Base-by-base conservation (phyloP, 2,888 invertebrate genomes). In the Brachyptera risi region DNA sequence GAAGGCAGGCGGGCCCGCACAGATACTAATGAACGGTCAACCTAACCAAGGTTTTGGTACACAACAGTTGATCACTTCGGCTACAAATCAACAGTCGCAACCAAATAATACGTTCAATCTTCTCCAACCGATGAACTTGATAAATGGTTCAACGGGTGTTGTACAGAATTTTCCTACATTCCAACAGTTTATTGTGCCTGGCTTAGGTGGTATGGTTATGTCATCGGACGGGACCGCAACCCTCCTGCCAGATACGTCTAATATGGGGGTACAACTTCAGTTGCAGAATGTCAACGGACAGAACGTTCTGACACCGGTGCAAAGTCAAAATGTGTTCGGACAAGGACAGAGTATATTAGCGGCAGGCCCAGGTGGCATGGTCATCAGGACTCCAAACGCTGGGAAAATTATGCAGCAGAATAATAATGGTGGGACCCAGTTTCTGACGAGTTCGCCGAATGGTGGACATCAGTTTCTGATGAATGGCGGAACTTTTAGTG, bases 131-230 rank as follows among this genome's bases (percentile, higher is more conserved):
- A 88, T 92, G 31, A 91, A 91, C 76, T 76, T 92, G 65, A 81
- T 90, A 63, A 90, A 89, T 59, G 83, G 85, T 54, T 78, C 84
- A 0, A 81, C 84, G 35, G 83, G 84, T 3, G 85, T 88, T 66
- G 84, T 88, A 66, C 85, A 87, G 56, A 88, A 88, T 71, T 87
- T 88, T 71, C 88, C 88, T 0, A 84, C 87, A 0, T 87, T 88
- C 68, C 92, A 91, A 71, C 92, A 92, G 71, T 86, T 92, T 68
- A 85, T 92, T 58, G 86, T 92, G 60, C 91, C 91, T 26, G 90
- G 91, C 67, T 76, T 89, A 1, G 83, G 88, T 13, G 88, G 91
- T 1, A 86, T 92, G 85, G 87, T 92, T 0, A 88, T 92, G 88
- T 86, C 88, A 9, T 85, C 90, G 0, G 87, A 87, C 26, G 78